These are phyloP conservation scores for Sciurus niger DNA, from an alignment of 2,113 vertebrate species.

Conservation along the genomic window DNA sequence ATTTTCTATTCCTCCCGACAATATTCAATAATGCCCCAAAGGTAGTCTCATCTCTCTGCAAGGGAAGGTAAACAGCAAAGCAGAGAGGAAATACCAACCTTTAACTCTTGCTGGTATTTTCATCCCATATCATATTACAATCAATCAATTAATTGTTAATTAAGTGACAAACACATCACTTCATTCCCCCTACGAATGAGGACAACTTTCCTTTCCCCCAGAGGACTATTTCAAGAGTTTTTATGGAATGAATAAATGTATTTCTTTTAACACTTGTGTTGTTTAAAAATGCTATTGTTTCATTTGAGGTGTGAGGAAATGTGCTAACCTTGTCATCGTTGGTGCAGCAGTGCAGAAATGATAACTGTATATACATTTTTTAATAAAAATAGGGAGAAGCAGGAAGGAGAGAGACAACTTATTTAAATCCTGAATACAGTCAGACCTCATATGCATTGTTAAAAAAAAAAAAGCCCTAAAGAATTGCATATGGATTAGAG, in stretches of 20 bases:
- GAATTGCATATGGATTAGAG: slow-evolving; percentile 99
- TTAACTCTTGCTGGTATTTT: slow-evolving; percentile 27
- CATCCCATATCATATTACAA: slow-evolving; percentile 63
- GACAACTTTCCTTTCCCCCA: slow-evolving; percentile 59
- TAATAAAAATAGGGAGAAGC: slow-evolving; percentile 84
- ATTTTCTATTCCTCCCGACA: slow-evolving; percentile 55
- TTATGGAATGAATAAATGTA: slow-evolving; percentile 84
- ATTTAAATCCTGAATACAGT: slow-evolving; percentile 93
- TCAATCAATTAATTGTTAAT: slow-evolving; percentile 76
- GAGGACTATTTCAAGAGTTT: slow-evolving; percentile 82
- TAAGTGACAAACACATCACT: slow-evolving; percentile 67
- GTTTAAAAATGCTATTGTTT: slow-evolving; percentile 89
- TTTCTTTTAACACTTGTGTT: slow-evolving; percentile 87
- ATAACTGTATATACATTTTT: slow-evolving; percentile 89
- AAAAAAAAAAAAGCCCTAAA: slow-evolving; percentile 94
- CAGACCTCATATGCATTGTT: slow-evolving; percentile 94
- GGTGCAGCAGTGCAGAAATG: slow-evolving; percentile 89
- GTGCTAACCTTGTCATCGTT: slow-evolving; percentile 89
- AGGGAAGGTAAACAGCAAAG: slow-evolving; percentile 40
- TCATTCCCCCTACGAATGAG: background rate
- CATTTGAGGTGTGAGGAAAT: slow-evolving; percentile 87
- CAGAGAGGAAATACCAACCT: slow-evolving; percentile 54
- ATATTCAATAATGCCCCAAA: background rate
- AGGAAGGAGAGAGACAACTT: slow-evolving; percentile 89
- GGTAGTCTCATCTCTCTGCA: slow-evolving; percentile 68